phyloP scores from a whole-genome alignment of 2,888 invertebrate species.

The Brachyptera risi region DNA sequence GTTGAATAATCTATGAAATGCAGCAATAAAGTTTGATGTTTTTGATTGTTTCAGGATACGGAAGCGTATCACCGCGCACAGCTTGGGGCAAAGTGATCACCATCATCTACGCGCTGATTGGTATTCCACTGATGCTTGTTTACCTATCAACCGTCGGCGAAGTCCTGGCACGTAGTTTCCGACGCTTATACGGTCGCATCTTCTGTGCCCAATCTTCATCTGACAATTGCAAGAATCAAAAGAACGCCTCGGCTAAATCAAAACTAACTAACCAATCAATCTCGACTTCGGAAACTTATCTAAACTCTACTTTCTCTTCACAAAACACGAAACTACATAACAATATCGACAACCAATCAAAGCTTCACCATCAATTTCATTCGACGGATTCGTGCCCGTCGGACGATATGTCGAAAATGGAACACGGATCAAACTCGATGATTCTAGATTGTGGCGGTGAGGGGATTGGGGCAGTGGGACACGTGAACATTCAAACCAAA shows the following conservation, averaged over 20 bases:
- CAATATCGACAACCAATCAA: constrained; percentile 38
- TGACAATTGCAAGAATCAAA: constrained; percentile 31
- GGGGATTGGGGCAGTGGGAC: constrained; percentile 41
- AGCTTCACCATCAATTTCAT: constrained; percentile 29
- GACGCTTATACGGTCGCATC: constrained; percentile 61
- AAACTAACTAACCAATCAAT: constrained; percentile 11
- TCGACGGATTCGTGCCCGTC: constrained; percentile 27
- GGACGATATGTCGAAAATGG: constrained; percentile 35
- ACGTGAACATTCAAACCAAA: not conserved
- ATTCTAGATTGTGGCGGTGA: constrained; percentile 44
- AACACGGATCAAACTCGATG: constrained; percentile 42
- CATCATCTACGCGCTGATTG: constrained; percentile 78
- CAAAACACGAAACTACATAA: constrained; percentile 22
- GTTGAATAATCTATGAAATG: too few relatives aligned
- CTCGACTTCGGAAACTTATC: not conserved
- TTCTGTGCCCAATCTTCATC: constrained; percentile 39
- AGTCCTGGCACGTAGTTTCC: constrained; percentile 73
- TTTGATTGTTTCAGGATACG: constrained; percentile 69
- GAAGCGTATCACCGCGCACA: constrained; percentile 76
- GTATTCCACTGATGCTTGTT: constrained; percentile 83
- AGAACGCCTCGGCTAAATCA: constrained; percentile 36
- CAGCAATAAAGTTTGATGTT: not conserved
- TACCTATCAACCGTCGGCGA: constrained; percentile 86
- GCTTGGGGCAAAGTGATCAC: constrained; percentile 76
- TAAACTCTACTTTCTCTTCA: too few relatives aligned